Evolutionary conservation across 2,113 vertebrate species (phyloP).

Genomic region (Petroica traversi): DNA sequence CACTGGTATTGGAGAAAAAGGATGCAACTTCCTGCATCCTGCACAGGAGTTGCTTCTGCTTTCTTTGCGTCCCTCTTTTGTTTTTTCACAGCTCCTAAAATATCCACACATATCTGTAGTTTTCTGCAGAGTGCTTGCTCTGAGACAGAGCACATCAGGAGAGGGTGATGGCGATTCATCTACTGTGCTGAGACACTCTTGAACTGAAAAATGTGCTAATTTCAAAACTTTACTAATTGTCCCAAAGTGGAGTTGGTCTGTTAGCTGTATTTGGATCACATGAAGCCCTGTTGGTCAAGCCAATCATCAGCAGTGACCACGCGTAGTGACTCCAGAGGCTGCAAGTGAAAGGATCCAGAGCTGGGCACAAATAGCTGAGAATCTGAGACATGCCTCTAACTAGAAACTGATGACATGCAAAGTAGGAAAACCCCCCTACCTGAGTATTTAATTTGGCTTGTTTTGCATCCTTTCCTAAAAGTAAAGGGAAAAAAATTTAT

Average conservation of each 20-base stretch:
- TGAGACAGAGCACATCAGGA: not conserved
- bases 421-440: accelerated
- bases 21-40: not conserved
- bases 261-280: not conserved
- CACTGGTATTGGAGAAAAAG: not conserved
- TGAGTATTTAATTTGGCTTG: not conserved
- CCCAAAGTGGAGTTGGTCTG: not conserved
- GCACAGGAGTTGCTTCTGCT: not conserved
- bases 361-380: not conserved
- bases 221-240: not conserved
- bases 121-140: not conserved
- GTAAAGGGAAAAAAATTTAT: not conserved
- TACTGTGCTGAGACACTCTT: not conserved
- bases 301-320: not conserved
- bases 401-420: not conserved
- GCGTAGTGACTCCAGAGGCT: not conserved
- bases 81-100: not conserved
- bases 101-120: accelerated
- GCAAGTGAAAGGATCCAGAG: not conserved
- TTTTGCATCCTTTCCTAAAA: not conserved
- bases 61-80: not conserved
- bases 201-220: not conserved
- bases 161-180: not conserved
- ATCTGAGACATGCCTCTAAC: not conserved
- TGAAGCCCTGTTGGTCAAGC: not conserved